Conservation (phyloP, 2,888 invertebrate species). For the Isoperla grammatica region DNA sequence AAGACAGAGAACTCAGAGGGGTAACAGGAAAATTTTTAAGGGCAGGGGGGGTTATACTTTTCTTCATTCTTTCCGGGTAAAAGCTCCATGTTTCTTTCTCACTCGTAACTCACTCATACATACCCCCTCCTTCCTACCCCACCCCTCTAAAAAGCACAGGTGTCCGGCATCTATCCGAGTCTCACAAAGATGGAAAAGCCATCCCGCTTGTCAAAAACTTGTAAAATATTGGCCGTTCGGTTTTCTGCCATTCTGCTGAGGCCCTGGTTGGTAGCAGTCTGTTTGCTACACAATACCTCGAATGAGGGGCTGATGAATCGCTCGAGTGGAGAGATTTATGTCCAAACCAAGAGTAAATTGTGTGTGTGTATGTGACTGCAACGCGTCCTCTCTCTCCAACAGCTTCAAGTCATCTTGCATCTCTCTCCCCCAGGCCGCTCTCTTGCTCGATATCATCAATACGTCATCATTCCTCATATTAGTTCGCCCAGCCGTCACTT, state of each 20-base stretch:
- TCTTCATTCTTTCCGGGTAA: slow-evolving; percentile 18
- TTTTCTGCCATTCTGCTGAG: slow-evolving; percentile 39
- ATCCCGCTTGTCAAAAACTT: slow-evolving; percentile 62
- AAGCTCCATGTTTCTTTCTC: slow-evolving; percentile 16
- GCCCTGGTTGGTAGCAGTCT: slow-evolving; percentile 28
- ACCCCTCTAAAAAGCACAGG: slow-evolving; percentile 36
- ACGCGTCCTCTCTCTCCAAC: slow-evolving; percentile 40
- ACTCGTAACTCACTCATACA: slow-evolving; percentile 19
- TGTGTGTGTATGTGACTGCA: slow-evolving; percentile 39
- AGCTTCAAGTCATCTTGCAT: slow-evolving; percentile 21
- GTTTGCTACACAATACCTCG: slow-evolving; percentile 27
- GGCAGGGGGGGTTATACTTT: slow-evolving; percentile 15
- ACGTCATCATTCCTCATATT: slow-evolving; percentile 11
- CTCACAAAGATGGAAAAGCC: slow-evolving; percentile 51
- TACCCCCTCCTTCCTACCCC: slow-evolving; percentile 16
- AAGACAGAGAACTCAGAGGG: slow-evolving; percentile 5
- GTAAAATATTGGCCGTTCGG: slow-evolving; percentile 59
- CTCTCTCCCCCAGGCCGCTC: slow-evolving; percentile 25
- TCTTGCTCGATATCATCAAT: slow-evolving; percentile 4
- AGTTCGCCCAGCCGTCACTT: not conserved
- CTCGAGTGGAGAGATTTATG: slow-evolving; percentile 47
- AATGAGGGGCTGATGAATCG: slow-evolving; percentile 47
- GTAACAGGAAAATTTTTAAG: slow-evolving; percentile 7
- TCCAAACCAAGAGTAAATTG: slow-evolving; percentile 45
- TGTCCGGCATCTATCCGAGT: slow-evolving; percentile 39